phyloP scores from a whole-genome alignment of 2,113 vertebrate species.

The Muntiacus reevesi region DNA sequence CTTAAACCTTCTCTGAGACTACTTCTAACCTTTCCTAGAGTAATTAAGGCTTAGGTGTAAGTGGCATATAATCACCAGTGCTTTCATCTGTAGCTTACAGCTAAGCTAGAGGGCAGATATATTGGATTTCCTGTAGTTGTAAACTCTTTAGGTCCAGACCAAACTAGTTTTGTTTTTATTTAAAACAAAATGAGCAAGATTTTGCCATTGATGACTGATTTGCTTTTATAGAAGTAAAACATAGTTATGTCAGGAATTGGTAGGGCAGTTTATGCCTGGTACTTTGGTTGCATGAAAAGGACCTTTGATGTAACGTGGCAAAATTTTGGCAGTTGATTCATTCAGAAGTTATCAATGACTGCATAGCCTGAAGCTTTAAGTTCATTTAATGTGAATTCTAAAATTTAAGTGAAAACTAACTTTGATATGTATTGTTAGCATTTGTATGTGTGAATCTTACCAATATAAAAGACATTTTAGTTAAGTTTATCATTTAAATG shows the following conservation, averaged over 20 bases:
- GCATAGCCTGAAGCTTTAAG: background rate
- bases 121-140: background rate
- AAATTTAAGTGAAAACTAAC: conserved; percentile 13
- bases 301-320: conserved; percentile 9
- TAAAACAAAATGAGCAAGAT: background rate
- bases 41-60: background rate
- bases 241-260: background rate
- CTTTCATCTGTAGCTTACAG: background rate
- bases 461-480: background rate
- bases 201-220: background rate
- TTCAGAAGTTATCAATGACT: background rate
- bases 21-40: background rate
- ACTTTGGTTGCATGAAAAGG: conserved; percentile 21
- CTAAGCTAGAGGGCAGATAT: background rate
- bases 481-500: background rate
- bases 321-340: background rate
- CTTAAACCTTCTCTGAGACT: background rate
- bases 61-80: background rate
- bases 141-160: background rate
- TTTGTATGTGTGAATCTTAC: background rate
- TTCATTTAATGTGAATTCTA: background rate
- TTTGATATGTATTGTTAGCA: background rate
- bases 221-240: background rate
- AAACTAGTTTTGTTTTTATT: background rate
- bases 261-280: background rate